Base-by-base conservation (phyloP, 2,888 invertebrate genomes). In the Standfussiana lucernea region DNA sequence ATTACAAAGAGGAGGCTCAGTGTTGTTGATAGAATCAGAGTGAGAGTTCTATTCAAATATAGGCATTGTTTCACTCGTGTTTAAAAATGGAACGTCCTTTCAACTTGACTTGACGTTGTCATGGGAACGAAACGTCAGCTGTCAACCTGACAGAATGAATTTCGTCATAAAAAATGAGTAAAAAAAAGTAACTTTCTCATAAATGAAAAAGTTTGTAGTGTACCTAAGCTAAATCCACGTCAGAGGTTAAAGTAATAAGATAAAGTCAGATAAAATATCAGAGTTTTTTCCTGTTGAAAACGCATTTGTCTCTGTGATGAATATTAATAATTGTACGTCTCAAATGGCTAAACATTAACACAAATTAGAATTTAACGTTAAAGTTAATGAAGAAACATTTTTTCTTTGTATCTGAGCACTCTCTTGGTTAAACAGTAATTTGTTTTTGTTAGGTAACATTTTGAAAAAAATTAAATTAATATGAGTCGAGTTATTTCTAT, bases 21-120 rank as follows among this genome's bases (percentile, higher is more conserved):
- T 89, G 93, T 94, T 94, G 95, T 95, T 92, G 93, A 94, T 94
- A 93, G 91, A 94, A 94, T 94, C 89, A 88, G 87, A 93, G 92
- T 90, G 91, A 92, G 92, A 92, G 91, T 90, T 90, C 94, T 93
- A 95, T 95, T 95, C 94, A 95, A 94, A 93, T 86, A 92, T 77
- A 84, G 84, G 90, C 89, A 95, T 95, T 95, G 95, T 95, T 95
- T 95, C 92, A 83, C 80, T 84, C 81, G 89, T 89, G 89, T 92
- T 94, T 93, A 92, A 94, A 93, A 93, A 93, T 91, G 90, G 90
- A 92, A 91, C 93, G 86, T 93, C 90, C 91, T 94, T 93, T 94
- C 91, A 91, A 91, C 70, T 83, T 82, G 77, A 72, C 78, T 83
- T 83, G 84, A 77, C 84, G 87, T 89, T 91, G 90, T 90, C 91